Percentiles rank a stretch among this genome's conserved stretches.
Conservation (phyloP, 1,140 invertebrate species). For the Cyclargus thomasi region DNA sequence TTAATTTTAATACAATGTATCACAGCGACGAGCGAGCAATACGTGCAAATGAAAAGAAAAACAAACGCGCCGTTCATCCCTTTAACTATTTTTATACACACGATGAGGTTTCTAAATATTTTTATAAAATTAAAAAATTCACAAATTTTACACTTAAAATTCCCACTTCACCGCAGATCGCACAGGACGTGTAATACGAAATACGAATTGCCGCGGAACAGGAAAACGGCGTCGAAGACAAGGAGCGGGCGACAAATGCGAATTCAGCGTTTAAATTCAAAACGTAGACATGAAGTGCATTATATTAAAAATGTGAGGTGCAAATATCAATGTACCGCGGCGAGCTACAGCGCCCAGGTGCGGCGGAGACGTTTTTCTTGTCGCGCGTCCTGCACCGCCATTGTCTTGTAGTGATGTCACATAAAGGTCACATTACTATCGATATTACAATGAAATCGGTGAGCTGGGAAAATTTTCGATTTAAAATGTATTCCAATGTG, state of each 20-base stretch:
- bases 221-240: not conserved
- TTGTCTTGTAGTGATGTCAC: slow-evolving; percentile 33
- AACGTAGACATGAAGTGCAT: not conserved
- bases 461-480: too few relatives aligned
- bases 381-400: slow-evolving; percentile 33
- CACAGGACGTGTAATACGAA: not conserved
- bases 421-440: not conserved
- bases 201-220: not conserved
- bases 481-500: too few relatives aligned
- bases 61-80: too few relatives aligned
- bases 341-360: slow-evolving; percentile 48
- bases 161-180: not conserved
- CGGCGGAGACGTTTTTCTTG: slow-evolving; percentile 60
- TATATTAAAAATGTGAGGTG: slow-evolving; percentile 9
- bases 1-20: too few relatives aligned
- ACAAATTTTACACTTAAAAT: not conserved
- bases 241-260: not conserved
- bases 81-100: too few relatives aligned
- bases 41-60: too few relatives aligned
- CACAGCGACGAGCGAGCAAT: too few relatives aligned
- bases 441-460: not conserved
- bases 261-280: slow-evolving; percentile 3
- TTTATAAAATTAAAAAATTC: not conserved
- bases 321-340: slow-evolving; percentile 35
- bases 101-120: not conserved